Evolutionary conservation across 2,113 vertebrate genomes (phyloP), one percentile per base, ranked within the genome.

Genomic region (Trogon melanurus): DNA sequence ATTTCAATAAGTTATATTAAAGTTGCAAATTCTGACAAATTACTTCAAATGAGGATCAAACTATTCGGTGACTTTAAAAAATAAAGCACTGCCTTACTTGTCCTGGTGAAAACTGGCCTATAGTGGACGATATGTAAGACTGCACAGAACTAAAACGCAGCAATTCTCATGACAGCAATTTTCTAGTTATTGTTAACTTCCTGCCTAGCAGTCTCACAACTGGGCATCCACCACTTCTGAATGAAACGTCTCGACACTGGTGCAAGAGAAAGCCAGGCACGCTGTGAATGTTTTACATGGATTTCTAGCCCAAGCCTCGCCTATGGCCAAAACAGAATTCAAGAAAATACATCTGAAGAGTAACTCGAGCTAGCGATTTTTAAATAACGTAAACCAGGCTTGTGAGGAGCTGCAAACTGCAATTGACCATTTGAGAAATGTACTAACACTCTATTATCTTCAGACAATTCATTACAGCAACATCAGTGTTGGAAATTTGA

Each of bases 401-500:
- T 41, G 34, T 22, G 11, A 88, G 25, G 30, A 66, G 29, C 8
- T 61, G 64, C 26, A 66, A 92, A 65, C 1, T 27, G 54, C 51
- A 73, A 14, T 56, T n/a, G n/a, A 50, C 27, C 65, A 19, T 10
- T 41, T 30, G 58, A 79, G 36, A 79, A 19, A 57, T 5, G 22
- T 7, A 13, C 11, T 32, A 61, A 53, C 8, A 8, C 23, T 79
- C 7, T 5, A 4, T 25, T 32, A 36, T 15, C 36, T 57, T 65
- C 41, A 54, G 36, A 30, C 12, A 85, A 11, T 11, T 25, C 0
- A 0, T 16, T 30, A 85, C 8, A 75, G 14, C 41, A 94, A 54
- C 30, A 73, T 16, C 14, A 60, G 41, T 0, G 5, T 0, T 26
- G 32, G n/a, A 73, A 86, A 82, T 44, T 32, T 4, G 0, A 66